A percentile compares a stretch with the other conserved stretches of the same genome.
Evolutionary conservation across 2,888 invertebrate species (phyloP).

Genomic region (Polyploca ridens): DNA sequence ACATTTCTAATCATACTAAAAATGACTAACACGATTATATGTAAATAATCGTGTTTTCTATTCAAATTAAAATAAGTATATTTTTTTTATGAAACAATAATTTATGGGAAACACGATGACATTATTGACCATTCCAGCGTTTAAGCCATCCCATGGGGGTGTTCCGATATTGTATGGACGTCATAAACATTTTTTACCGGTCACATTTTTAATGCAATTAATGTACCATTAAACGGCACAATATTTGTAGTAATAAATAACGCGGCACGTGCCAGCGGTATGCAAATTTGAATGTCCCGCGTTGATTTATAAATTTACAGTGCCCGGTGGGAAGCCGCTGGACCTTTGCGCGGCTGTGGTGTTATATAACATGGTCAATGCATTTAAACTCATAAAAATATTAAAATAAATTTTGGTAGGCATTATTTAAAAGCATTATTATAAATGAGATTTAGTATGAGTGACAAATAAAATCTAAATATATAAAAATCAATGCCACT

Average conservation of each 20-base stretch:
- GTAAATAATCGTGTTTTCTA: background rate
- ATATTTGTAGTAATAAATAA: slow-evolving; percentile 67
- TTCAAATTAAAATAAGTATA: background rate
- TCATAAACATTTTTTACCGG: slow-evolving; percentile 21
- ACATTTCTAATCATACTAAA: background rate
- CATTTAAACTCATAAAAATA: background rate
- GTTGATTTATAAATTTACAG: slow-evolving; percentile 33
- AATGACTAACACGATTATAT: too few relatives aligned
- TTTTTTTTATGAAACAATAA: background rate
- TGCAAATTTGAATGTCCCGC: slow-evolving; percentile 28
- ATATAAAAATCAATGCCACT: too few relatives aligned
- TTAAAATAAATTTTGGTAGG: background rate
- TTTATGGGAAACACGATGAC: background rate
- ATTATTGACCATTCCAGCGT: background rate
- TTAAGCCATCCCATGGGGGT: background rate
- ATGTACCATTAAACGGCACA: slow-evolving; percentile 52
- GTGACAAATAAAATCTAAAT: too few relatives aligned
- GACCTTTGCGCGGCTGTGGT: background rate
- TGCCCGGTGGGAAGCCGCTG: slow-evolving; percentile 13
- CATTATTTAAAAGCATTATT: too few relatives aligned
- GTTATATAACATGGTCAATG: background rate
- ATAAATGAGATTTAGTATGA: too few relatives aligned
- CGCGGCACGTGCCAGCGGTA: slow-evolving; percentile 39
- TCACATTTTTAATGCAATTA: slow-evolving; percentile 46
- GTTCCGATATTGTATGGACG: slow-evolving; percentile 15